A percentile compares a stretch with the other conserved stretches of the same genome.
phyloP scores from a whole-genome alignment of 2,113 vertebrate species.

The Poecilia latipinna region DNA sequence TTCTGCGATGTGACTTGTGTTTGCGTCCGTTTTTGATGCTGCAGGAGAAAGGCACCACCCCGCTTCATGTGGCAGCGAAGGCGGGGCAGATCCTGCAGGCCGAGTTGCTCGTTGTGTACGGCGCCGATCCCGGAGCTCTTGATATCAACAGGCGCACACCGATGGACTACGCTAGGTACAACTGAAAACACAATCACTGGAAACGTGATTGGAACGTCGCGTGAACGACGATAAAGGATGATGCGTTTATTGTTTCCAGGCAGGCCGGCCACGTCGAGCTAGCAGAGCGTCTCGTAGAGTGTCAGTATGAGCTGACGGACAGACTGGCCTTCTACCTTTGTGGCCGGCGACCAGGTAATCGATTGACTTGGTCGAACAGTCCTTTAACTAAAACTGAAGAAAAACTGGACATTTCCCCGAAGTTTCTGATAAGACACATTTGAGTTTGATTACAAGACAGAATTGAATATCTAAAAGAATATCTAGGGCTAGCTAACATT shows the following conservation, averaged over 20 bases:
- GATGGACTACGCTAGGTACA: constrained; percentile 96
- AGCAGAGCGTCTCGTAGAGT: constrained; percentile 95
- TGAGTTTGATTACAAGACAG: too few species aligned
- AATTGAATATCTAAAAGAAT: too few species aligned
- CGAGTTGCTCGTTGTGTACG: constrained; percentile 94
- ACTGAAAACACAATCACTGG: not conserved
- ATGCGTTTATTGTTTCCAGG: constrained; percentile 76
- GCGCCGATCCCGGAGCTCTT: constrained; percentile 92
- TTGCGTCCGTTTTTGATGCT: constrained; percentile 10
- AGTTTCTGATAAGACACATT: too few species aligned
- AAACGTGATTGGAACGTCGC: too few species aligned
- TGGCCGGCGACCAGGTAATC: constrained; percentile 93
- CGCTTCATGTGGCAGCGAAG: constrained; percentile 94
- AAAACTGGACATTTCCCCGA: too few species aligned
- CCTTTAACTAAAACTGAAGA: too few species aligned
- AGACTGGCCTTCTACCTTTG: constrained; percentile 96
- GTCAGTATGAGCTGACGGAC: constrained; percentile 98
- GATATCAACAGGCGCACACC: constrained; percentile 95
- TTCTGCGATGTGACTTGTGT: constrained; percentile 27
- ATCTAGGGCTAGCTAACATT: too few species aligned
- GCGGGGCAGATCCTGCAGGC: constrained; percentile 96
- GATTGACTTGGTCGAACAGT: not conserved
- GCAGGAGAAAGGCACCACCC: constrained; percentile 96
- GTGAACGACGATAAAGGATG: not conserved
- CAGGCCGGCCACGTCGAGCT: constrained; percentile 96